Base-by-base conservation (phyloP, 1,140 invertebrate genomes). In the Scaptomyza graminum region DNA sequence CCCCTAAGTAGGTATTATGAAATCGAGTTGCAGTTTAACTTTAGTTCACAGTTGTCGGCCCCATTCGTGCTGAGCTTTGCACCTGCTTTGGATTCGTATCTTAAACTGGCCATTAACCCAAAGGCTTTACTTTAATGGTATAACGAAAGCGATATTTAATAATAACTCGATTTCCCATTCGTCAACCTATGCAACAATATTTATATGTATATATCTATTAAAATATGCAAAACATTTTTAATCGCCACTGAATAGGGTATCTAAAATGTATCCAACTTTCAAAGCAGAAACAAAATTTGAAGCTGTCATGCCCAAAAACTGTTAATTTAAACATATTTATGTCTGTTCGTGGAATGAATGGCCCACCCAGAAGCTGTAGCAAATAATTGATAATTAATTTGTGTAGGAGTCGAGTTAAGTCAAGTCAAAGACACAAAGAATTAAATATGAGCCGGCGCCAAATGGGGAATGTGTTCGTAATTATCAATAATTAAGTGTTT, bases 1-100 rank as follows among this genome's bases (percentile, higher is more conserved):
- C 34, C 54, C 46, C 47, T 13, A 37, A 46, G 16, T 13, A 37
- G 39, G n/a, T 56, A 52, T 72, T 72, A 72, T 41, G 69, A 72
- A 60, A 72, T 60, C 28, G 12, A 50, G 34, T 39, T 52, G 28
- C 22, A 49, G 44, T 59, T 41, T 4, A 22, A 41, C 37, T 41
- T 41, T 41, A 41, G 37, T 41, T 41, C 37, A 12, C 47, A 55
- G 13, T 44, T 47, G 62, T 25, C 37, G 59, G 31, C 49, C 60
- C 31, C 25, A 44, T 6, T 25, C 37, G 46, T 31, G 37, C 49
- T 52, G 16, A 44, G 2, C 8, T 28, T 16, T 49, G 39, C 63
- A 67, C 55, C 63, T 66, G 63, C 22, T 31, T 12, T 1, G 31
- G 15, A 25, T 22, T 50, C 22, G 46, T 13, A 46, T 12, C 11